These are phyloP conservation scores for Mohoua ochrocephala DNA, from an alignment of 2,113 vertebrate species.

Conservation along the genomic window DNA sequence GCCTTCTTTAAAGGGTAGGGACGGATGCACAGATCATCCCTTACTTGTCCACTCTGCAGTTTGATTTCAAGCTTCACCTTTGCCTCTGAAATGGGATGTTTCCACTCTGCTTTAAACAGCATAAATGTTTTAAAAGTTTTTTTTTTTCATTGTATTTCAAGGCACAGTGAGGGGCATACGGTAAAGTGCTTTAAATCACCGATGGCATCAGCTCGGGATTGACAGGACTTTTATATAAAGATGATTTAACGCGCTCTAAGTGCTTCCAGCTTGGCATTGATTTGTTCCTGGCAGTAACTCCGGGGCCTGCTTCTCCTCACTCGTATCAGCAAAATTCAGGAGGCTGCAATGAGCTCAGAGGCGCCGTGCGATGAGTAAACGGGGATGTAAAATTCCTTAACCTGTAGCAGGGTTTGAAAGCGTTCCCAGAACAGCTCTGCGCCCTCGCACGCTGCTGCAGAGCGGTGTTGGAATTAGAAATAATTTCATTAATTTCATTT, in stretches of 20 bases:
- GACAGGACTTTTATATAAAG: background rate
- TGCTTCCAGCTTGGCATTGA: background rate
- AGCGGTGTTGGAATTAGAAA: background rate
- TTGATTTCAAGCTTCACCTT: background rate
- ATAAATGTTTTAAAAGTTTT: background rate
- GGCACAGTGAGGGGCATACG: accelerated
- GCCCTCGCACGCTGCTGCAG: background rate
- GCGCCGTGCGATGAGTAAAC: background rate
- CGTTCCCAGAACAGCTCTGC: background rate
- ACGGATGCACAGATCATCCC: background rate
- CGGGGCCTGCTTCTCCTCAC: background rate
- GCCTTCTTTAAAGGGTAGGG: background rate
- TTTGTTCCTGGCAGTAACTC: background rate
- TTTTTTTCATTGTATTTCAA: background rate
- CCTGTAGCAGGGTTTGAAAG: background rate
- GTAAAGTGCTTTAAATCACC: background rate
- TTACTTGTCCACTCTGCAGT: background rate
- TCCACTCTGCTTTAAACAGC: background rate
- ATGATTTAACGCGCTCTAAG: background rate
- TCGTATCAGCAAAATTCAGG: background rate
- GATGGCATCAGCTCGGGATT: background rate
- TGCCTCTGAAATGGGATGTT: background rate
- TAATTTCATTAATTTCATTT: accelerated
- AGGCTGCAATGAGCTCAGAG: background rate
- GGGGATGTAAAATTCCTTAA: background rate